Base-by-base conservation (phyloP, 2,113 vertebrate genomes). In the Orthonyx spaldingii region DNA sequence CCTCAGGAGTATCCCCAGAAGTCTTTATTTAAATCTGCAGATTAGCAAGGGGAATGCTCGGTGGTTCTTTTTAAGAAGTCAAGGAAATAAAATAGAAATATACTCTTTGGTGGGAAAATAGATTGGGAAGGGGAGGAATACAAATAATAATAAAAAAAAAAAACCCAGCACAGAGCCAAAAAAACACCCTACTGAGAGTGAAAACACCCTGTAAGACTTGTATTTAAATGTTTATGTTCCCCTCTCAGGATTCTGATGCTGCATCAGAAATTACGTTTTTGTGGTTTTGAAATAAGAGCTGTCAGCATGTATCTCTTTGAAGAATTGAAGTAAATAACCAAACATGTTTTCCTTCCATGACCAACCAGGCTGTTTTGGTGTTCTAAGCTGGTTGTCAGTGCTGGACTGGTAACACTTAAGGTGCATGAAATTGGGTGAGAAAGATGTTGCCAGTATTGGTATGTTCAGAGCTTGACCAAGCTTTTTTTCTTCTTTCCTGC, bases 111-210 rank as follows among this genome's bases (percentile, higher is more conserved):
- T 81, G 52, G 28, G 11, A 42, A 75, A 57, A 12, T 63, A 35
- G 8, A 15, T 21, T 13, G 3, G 0, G 1, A 6, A 4, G 13
- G 33, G 11, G 3, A 6, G 7, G 18, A 68, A 68, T 64, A 49
- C 13, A 52, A 57, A 30, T 11, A 3, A n/a, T n/a, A n/a, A n/a
- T n/a, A n/a, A n/a, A 23, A 32, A 10, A 23, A 15, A 26, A 9
- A 23, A 14, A 0, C 1, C 3, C 13, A 47, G 8, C 10, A 15
- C 6, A 21, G 56, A 70, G 3, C 7, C 1, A 24, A 55, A 44
- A 50, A 56, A 8, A 3, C 10, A 65, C 11, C 2, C 2, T 59
- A 9, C 8, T 75, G 42, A 15, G n/a, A 16, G 5, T 56, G 50
- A 65, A 65, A 75, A 26, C 16, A 35, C 39, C 8, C 16, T 16